Base-by-base conservation (phyloP, 2,113 vertebrate species). In the Melanocharis versteri region DNA sequence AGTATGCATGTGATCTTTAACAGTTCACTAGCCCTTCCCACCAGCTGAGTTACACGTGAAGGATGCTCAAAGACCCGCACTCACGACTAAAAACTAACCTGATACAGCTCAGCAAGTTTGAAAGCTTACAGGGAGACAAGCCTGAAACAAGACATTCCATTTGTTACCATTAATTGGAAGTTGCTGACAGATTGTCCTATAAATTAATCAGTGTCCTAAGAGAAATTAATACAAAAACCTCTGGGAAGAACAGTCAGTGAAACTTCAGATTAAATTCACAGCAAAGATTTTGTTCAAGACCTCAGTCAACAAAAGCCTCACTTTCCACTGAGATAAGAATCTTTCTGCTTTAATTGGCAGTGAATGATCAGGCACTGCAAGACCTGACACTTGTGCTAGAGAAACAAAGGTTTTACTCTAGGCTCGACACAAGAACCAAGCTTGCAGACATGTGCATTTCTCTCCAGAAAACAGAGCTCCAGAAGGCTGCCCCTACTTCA, bases 1-100 rank as follows among this genome's bases (percentile, higher is more conserved):
- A 54, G 86, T 2, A 40, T 0, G 0, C 35, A 30, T 33, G 6
- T 0, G 7, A 51, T 28, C 16, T 60, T 51, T 9, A 60, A 37
- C 27, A 71, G 57, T 9, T 87, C 73, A 42, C 33, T 8, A 79
- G 22, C 39, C 48, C 30, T 64, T 75, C 65, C 65, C 68, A 44
- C 17, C 50, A 87, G 64, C 81, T 0, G 1, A 78, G 40, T 24
- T 40, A 68, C 68, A 66, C 1, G 0, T 3, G 37, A 72, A 40
- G 44, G 73, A 76, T 69, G 48, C 54, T 79, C 44, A 26, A 31
- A 37, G 19, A 65, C 54, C 57, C n/a, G 20, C 11, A 40, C 20
- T 60, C 54, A 30, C 82, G 33, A 40, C 53, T 64, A 17, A 76
- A 84, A 57, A 20, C 70, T 13, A 65, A 72, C 62, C 71, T 33